Evolutionary conservation across 2,113 vertebrate species (phyloP), one percentile per base, ranked within the genome.

Genomic region (Serinus canaria): DNA sequence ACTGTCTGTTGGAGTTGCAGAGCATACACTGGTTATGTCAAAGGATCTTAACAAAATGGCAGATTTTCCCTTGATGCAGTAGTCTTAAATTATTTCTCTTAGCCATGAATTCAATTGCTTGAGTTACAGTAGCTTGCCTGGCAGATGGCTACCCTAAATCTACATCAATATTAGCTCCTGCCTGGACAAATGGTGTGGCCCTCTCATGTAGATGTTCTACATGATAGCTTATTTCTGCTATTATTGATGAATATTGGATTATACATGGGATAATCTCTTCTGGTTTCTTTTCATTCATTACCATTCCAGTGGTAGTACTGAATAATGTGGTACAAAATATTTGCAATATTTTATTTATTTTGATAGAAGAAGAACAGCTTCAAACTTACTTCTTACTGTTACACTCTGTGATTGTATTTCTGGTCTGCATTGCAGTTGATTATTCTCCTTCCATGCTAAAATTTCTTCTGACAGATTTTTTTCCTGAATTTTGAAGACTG

Each of bases 241-340:
- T 72, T 94, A 59, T 66, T 86, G 53, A 66, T 55, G 64, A 58
- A 63, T 83, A 60, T 78, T 90, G 66, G 53, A 64, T 87, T 92
- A 60, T 83, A 75, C 3, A 12, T 94, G 60, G 41, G 70, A 52
- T 90, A 77, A 66, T 56, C 17, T 87, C 70, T 83, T 84, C n/a
- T 62, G 64, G 0, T 85, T 84, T 95, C 78, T 83, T 58, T 79
- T 91, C 23, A 62, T 82, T 82, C 82, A 63, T 82, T 93, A 55
- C 93, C 95, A 94, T 97, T 97, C 97, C 96, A 95, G 59, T 88
- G 70, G 27, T 94, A 92, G 75, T 59, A 62, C 46, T 84, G 67
- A 95, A 89, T 67, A 89, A 81, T 50, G 33, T 83, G 91, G 72
- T 97, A 96, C 93, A 96, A 82, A 97, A 78, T 67, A 93, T 88